Evolutionary conservation across 2,113 vertebrate genomes (phyloP).

Genomic region (Felis catus): F.catus_Fca126_mat1.0 CM031418.1:107709001-107709500

Average conservation of each 20-base stretch:
- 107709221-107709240: background rate
- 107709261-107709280: background rate
- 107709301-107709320: background rate
- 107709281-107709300: background rate
- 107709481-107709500: background rate
- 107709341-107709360: background rate
- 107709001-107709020: background rate
- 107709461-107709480: background rate
- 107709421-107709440: background rate
- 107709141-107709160: background rate
- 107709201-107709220: background rate
- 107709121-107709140: background rate
- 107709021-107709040: background rate
- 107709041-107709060: background rate
- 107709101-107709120: background rate
- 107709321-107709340: background rate
- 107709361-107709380: background rate
- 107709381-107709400: background rate
- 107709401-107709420: background rate
- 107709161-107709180: background rate
- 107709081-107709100: background rate
- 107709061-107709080: background rate
- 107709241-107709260: background rate
- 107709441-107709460: background rate
- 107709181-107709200: background rate